These are phyloP conservation scores for Drosophila diplacantha DNA, from an alignment of 2,888 invertebrate genomes.

Conservation along the genomic window DNA sequence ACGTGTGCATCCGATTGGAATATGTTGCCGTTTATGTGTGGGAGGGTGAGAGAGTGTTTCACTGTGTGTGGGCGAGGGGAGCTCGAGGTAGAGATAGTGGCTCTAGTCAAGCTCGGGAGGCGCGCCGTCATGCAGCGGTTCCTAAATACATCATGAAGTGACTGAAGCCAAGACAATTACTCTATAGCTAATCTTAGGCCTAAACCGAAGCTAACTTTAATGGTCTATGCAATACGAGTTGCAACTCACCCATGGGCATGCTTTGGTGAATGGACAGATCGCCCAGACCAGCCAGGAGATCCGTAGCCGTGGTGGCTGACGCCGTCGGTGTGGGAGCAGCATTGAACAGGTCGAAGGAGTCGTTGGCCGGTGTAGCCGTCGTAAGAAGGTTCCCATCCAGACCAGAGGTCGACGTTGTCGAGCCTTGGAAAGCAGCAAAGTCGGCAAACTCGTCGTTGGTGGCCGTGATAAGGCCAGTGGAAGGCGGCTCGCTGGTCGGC, in stretches of 20 bases:
- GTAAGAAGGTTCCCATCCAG: constrained; percentile 61
- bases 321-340: constrained; percentile 42
- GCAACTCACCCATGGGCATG: constrained; percentile 76
- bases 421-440: constrained; percentile 84
- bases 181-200: constrained; percentile 24
- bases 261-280: constrained; percentile 77
- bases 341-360: constrained; percentile 72
- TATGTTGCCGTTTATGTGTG: constrained; percentile 69
- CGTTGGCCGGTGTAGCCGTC: constrained; percentile 68
- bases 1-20: constrained; percentile 77
- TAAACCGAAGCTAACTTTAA: constrained; percentile 33
- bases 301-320: constrained; percentile 65
- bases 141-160: constrained; percentile 29
- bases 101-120: constrained; percentile 41
- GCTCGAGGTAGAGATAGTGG: constrained; percentile 41
- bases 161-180: constrained; percentile 32
- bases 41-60: constrained; percentile 28
- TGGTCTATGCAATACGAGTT: neutral
- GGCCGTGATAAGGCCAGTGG: constrained; percentile 50
- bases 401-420: constrained; percentile 31
- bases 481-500: constrained; percentile 48
- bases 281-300: constrained; percentile 79
- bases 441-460: constrained; percentile 87
- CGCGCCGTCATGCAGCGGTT: constrained; percentile 48
- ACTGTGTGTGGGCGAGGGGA: constrained; percentile 42